Conservation (phyloP, 2,113 vertebrate genomes). For the Menura novaehollandiae region DNA sequence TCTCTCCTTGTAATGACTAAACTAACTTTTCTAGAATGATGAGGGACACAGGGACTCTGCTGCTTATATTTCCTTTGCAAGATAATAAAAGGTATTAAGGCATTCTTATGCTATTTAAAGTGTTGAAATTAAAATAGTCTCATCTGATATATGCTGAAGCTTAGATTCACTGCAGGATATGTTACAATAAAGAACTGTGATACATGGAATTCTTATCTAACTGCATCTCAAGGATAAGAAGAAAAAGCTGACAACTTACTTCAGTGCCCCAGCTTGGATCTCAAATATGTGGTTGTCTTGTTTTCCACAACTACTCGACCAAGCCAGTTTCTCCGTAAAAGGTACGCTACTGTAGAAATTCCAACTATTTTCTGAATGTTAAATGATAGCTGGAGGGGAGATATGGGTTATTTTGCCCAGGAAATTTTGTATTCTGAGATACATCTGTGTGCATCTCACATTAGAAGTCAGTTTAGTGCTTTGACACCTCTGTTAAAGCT, state of each 20-base stretch:
- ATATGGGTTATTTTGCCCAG: not conserved
- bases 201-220: not conserved
- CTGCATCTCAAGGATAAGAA: not conserved
- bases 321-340: not conserved
- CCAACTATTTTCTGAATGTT: not conserved
- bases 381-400: not conserved
- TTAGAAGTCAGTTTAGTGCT: not conserved
- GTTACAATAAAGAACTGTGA: not conserved
- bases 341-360: not conserved
- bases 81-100: not conserved
- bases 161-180: not conserved
- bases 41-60: rapidly evolving
- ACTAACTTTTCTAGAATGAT: not conserved
- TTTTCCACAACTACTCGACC: not conserved
- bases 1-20: not conserved
- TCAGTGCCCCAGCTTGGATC: not conserved
- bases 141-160: not conserved
- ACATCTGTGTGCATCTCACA: rapidly evolving
- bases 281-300: not conserved
- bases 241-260: not conserved
- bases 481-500: not conserved
- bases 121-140: not conserved
- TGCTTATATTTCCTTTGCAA: not conserved
- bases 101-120: not conserved
- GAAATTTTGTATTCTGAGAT: not conserved